A percentile compares a stretch with the other conserved stretches of the same genome.
Evolutionary conservation across 1,140 invertebrate genomes (phyloP).

Genomic region (Centruroides vittatus): DNA sequence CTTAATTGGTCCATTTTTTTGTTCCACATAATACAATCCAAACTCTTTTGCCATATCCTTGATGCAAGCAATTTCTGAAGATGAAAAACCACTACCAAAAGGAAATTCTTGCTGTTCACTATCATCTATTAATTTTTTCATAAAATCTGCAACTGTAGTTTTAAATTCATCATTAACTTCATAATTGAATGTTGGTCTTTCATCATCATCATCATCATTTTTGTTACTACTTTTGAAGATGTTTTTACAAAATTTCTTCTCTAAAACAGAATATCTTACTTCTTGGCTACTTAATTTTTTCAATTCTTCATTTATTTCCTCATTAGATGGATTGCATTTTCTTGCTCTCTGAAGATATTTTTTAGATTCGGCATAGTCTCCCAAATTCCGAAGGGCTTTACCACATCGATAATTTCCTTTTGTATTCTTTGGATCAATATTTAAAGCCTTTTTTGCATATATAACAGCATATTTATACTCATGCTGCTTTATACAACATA

Average conservation of each 20-base stretch:
- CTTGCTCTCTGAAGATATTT: slow-evolving; percentile 59
- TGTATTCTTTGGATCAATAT: slow-evolving; percentile 57
- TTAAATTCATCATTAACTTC: not conserved
- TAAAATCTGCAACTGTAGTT: not conserved
- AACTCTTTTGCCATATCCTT: not conserved
- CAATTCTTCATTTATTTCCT: slow-evolving; percentile 65
- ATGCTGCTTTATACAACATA: slow-evolving; percentile 66
- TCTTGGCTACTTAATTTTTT: slow-evolving; percentile 52
- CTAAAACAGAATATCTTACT: slow-evolving; percentile 55
- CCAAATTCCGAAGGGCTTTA: slow-evolving; percentile 51
- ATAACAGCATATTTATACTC: slow-evolving; percentile 54
- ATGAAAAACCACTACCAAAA: not conserved
- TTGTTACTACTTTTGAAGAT: slow-evolving; percentile 49
- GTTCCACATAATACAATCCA: not conserved
- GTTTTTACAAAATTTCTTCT: slow-evolving; percentile 80
- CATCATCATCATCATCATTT: not conserved
- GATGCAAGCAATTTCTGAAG: not conserved
- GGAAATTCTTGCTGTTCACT: not conserved
- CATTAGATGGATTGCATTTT: slow-evolving; percentile 56
- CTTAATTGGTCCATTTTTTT: not conserved
- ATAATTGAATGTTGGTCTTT: not conserved
- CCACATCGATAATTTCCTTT: slow-evolving; percentile 82
- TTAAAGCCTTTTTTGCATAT: slow-evolving; percentile 51
- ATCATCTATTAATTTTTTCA: not conserved
- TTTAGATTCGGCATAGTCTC: slow-evolving; percentile 59